Conservation (phyloP, 2,113 vertebrate species). For the Mastomys coucha region DNA sequence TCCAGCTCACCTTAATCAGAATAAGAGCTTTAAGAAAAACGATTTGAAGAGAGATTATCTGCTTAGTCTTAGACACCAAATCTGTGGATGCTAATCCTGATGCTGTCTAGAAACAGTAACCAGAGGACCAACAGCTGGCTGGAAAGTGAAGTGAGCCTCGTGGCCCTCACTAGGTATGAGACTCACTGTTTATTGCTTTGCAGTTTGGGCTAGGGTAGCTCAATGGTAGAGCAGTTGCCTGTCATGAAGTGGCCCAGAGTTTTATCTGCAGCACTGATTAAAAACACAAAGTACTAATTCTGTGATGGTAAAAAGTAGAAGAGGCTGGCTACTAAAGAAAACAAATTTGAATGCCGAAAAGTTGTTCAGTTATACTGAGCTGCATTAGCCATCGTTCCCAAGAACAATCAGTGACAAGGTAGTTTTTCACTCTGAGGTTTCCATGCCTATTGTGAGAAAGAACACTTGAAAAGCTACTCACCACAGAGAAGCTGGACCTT, state of each 20-base stretch:
- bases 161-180: background rate
- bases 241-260: background rate
- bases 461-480: constrained; percentile 59
- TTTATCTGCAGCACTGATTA: background rate
- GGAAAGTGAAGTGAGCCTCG: background rate
- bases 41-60: background rate
- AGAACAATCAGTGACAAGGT: constrained; percentile 33
- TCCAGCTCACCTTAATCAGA: constrained; percentile 34
- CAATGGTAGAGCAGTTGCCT: background rate
- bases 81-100: background rate
- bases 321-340: constrained; percentile 29
- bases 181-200: constrained; percentile 19
- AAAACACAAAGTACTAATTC: constrained; percentile 28
- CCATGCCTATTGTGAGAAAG: constrained; percentile 27
- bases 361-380: constrained; percentile 14
- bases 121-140: background rate
- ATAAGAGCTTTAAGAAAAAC: background rate
- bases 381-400: background rate
- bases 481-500: constrained; percentile 43
- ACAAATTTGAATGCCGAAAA: constrained; percentile 45
- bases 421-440: background rate
- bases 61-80: background rate
- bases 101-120: constrained; percentile 13
- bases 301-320: constrained; percentile 25
- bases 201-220: background rate